phyloP scores from a whole-genome alignment of 2,888 invertebrate species.

The Ophion ellenae region DNA sequence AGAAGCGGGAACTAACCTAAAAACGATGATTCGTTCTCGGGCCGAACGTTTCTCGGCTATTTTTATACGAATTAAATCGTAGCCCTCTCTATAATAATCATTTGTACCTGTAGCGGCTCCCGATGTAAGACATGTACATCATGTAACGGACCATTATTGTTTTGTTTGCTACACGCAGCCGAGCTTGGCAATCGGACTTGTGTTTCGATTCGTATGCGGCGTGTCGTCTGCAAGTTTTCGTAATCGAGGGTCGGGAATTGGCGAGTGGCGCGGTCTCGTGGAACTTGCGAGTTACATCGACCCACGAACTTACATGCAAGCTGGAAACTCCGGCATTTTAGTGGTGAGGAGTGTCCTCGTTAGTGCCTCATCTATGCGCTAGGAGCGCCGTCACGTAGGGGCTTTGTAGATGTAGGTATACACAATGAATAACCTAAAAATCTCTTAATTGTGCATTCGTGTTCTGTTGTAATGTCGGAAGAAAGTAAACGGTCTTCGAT shows the following conservation, averaged over 20 bases:
- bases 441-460: too few species aligned
- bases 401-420: too few species aligned
- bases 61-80: neutral
- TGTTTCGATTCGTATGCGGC: neutral
- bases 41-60: conserved; percentile 1
- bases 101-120: conserved; percentile 89
- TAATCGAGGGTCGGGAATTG: neutral
- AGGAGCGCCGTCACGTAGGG: too few species aligned
- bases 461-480: too few species aligned
- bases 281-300: too few species aligned
- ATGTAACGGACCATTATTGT: conserved; percentile 88
- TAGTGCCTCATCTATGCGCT: too few species aligned
- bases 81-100: conserved; percentile 24
- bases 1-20: conserved; percentile 10
- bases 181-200: neutral
- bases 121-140: conserved; percentile 90
- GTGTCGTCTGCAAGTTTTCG: neutral
- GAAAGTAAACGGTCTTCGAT: too few species aligned
- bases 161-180: neutral
- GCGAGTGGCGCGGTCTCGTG: too few species aligned
- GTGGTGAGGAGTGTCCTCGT: too few species aligned
- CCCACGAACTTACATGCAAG: too few species aligned
- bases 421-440: too few species aligned
- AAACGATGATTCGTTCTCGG: neutral
- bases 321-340: too few species aligned